Conservation (phyloP, 2,797 vertebrate genomes). For the Danio aesculapii region DNA sequence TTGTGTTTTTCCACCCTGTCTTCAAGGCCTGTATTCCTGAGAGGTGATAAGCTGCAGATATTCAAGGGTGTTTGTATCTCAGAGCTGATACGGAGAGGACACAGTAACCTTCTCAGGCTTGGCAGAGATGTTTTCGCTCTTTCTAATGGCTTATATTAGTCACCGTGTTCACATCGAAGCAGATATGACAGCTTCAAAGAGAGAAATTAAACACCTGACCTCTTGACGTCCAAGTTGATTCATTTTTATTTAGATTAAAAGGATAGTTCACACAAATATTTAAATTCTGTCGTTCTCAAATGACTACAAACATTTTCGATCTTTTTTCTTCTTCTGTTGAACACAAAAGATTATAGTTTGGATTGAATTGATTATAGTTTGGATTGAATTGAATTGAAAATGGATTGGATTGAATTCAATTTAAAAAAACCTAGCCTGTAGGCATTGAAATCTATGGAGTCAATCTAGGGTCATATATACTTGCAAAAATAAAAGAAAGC, state of each 20-base stretch:
- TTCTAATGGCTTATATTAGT: not conserved
- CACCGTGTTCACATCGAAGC: not conserved
- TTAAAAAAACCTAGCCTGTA: no score
- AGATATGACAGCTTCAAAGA: not conserved
- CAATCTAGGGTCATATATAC: no score
- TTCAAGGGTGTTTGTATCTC: not conserved
- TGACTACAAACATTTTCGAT: no score
- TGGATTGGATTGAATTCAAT: no score
- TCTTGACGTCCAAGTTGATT: not conserved
- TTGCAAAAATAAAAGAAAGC: no score
- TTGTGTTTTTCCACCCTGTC: not conserved
- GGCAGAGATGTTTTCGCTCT: not conserved
- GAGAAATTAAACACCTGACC: not conserved
- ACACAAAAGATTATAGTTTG: no score
- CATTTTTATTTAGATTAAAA: not conserved
- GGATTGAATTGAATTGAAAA: no score
- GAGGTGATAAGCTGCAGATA: conserved; percentile 11
- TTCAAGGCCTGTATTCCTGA: not conserved
- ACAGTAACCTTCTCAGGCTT: not conserved
- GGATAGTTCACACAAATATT: no score
- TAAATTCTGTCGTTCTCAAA: no score
- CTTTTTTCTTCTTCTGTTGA: no score
- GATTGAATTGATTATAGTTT: no score
- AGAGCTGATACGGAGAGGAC: not conserved
- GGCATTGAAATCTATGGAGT: no score